Percentiles rank a stretch among this genome's conserved stretches.
Evolutionary conservation across 1,140 invertebrate genomes (phyloP).

Genomic region (Tetramorium alpestre): DNA sequence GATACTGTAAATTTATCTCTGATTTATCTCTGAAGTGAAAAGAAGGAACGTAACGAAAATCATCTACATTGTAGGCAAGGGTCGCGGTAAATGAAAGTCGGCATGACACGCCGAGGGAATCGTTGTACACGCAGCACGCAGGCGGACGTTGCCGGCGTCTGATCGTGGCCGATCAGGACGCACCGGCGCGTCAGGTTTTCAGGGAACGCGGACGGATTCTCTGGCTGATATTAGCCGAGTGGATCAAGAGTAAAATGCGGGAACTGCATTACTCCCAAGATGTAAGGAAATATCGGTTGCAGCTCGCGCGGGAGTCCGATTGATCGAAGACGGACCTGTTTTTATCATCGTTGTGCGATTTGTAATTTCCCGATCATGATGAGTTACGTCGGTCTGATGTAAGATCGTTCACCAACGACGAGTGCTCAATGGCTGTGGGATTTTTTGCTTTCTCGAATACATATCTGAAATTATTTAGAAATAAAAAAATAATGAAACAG

Average conservation of each 20-base stretch:
- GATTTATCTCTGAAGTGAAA: too few species aligned
- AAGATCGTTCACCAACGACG: conserved; percentile 16
- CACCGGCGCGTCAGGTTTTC: conserved; percentile 60
- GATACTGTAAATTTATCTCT: background rate
- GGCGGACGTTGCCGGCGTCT: conserved; percentile 56
- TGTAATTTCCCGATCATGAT: conserved; percentile 2
- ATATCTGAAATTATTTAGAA: background rate
- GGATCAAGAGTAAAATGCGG: conserved; percentile 66
- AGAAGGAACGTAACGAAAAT: background rate
- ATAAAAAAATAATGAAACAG: background rate
- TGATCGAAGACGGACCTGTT: conserved; percentile 1
- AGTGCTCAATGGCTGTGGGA: background rate
- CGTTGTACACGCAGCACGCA: conserved; percentile 56
- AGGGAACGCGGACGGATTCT: conserved; percentile 67
- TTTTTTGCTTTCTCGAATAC: background rate
- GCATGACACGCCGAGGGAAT: conserved; percentile 74
- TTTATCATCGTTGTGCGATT: conserved; percentile 23
- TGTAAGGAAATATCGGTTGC: conserved; percentile 25
- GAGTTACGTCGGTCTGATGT: background rate
- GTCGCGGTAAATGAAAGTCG: conserved; percentile 64
- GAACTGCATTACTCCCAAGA: conserved; percentile 59
- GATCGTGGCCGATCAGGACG: conserved; percentile 67
- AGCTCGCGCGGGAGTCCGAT: conserved; percentile 5
- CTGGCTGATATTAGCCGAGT: conserved; percentile 66
- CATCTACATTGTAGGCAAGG: conserved; percentile 56